Base-by-base conservation (phyloP, 2,888 invertebrate genomes). In the Tenthredo notha region DNA sequence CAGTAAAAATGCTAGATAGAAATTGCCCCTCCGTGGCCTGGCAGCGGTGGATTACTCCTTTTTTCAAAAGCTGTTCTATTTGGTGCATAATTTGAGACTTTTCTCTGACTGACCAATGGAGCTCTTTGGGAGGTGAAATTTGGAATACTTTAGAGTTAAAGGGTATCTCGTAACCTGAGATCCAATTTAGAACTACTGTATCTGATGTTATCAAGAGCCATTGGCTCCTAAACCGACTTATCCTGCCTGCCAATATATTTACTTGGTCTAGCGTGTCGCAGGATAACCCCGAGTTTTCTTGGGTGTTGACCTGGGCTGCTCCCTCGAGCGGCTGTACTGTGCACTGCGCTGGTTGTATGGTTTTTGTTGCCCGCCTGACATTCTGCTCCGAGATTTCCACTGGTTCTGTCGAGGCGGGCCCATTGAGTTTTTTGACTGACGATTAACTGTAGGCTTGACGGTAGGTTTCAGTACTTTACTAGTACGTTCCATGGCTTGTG, bases 221-320 rank as follows among this genome's bases (percentile, higher is more conserved):
- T 67, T 61, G 21, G 1, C 40, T 40, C 1, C 33, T 15, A 25
- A 85, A 87, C 6, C 43, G 18, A 82, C 18, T 50, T 12, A 87
- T 40, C 12, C 86, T 58, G 54, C 82, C 84, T 9, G 87, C 84
- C 86, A 86, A 75, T 86, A 86, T 87, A 88, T 87, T 84, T 85
- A 89, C 84, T 54, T 85, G 37, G 86, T 86, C 37, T 84, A 70
- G 74, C 87, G 67, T 18, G 70, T 82, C 18, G 86, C 87, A 50
- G 85, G 85, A 29, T 86, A 88, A 12, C 86, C 86, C 50, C 86
- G 86, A 18, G 87, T 88, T 25, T 89, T 88, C 21, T 87, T 83
- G 43, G 87, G 87, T 58, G 85, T 85, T 78, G 88, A 88, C 82
- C 33, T 29, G 37, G 65, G 43, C 1, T 77, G 37, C 10, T 87